phyloP scores from a whole-genome alignment of 1,140 invertebrate genomes.

The Ceratitis capitata region DNA sequence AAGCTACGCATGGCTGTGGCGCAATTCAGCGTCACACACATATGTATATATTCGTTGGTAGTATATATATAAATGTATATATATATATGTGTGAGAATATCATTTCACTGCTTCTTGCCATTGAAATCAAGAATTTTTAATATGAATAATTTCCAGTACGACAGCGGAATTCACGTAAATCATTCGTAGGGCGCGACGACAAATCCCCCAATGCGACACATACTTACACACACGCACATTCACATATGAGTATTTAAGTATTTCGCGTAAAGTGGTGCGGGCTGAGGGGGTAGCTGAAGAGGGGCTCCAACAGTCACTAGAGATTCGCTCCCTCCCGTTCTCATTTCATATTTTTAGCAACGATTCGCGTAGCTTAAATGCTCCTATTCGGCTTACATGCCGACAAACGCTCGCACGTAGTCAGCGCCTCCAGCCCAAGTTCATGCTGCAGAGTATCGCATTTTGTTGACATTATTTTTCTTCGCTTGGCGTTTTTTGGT shows the following conservation, averaged over 20 bases:
- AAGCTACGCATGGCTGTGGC: background rate
- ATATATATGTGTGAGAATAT: no score
- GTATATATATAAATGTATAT: background rate
- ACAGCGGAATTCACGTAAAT: conserved; percentile 36
- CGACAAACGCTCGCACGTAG: background rate
- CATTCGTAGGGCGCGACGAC: conserved; percentile 31
- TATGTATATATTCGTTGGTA: background rate
- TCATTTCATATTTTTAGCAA: conserved; percentile 18
- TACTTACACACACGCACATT: background rate
- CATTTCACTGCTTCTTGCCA: conserved; percentile 22
- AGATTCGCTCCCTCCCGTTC: background rate
- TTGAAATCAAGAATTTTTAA: conserved; percentile 38
- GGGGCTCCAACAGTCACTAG: background rate
- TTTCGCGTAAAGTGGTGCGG: background rate
- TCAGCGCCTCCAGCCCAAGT: background rate
- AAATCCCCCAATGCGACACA: background rate
- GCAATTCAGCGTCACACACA: conserved; percentile 7
- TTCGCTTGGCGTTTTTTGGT: background rate
- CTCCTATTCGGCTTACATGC: conserved; percentile 10
- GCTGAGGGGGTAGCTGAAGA: no score
- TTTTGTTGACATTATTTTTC: conserved; percentile 20
- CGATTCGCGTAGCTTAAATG: background rate
- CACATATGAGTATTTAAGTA: background rate
- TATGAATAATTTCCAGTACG: conserved; percentile 32
- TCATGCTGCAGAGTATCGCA: background rate